Evolutionary conservation across 2,797 vertebrate species (phyloP).

Genomic region (Sardinella longiceps): DNA sequence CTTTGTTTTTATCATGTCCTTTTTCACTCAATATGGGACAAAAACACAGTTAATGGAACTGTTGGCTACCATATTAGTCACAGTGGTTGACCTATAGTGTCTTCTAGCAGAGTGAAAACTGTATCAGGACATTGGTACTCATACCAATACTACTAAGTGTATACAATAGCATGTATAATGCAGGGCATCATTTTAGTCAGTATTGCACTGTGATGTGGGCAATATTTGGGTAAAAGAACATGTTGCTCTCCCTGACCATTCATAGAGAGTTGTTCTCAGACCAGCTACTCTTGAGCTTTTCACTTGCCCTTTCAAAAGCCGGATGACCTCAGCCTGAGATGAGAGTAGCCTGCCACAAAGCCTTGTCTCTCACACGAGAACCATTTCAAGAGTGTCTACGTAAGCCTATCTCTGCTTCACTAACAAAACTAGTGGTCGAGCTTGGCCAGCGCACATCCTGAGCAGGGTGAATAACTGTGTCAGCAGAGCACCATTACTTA

Average conservation of each 20-base stretch:
- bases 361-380: not conserved
- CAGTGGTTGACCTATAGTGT: no score
- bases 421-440: conserved; percentile 53
- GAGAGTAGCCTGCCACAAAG: not conserved
- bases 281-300: not conserved
- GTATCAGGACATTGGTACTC: no score
- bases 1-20: no score
- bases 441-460: conserved; percentile 53
- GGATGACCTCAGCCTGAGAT: not conserved
- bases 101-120: no score
- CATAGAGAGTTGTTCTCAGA: not conserved
- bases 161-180: no score
- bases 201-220: not conserved
- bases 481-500: not conserved
- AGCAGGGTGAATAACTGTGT: conserved; percentile 57
- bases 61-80: no score
- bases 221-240: not conserved
- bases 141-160: no score
- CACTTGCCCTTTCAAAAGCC: not conserved
- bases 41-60: no score
- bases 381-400: no score
- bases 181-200: not conserved
- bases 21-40: no score
- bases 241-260: not conserved
- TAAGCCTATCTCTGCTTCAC: not conserved